Evolutionary conservation across 2,888 invertebrate genomes (phyloP).

Genomic region (Candidula unifasciata): DNA sequence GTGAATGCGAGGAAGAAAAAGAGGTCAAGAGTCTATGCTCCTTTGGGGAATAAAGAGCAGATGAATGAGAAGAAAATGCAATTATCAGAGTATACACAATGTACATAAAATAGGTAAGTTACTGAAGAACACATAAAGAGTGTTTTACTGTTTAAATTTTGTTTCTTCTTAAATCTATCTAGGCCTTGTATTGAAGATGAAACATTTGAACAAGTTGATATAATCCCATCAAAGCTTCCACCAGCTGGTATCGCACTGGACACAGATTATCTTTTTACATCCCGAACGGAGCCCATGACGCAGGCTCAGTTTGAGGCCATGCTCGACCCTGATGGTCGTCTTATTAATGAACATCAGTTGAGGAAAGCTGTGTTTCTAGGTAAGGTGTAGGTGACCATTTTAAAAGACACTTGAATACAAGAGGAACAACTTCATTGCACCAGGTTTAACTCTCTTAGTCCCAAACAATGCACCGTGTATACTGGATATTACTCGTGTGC

Average conservation of each 20-base stretch:
- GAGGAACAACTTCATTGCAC: too few relatives aligned
- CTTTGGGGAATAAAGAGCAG: too few relatives aligned
- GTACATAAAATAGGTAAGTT: not conserved
- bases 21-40: too few relatives aligned
- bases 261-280: constrained; percentile 58
- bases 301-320: constrained; percentile 64
- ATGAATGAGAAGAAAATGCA: too few relatives aligned
- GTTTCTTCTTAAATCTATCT: not conserved
- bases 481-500: too few relatives aligned
- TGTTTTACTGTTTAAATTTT: not conserved
- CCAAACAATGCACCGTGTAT: too few relatives aligned
- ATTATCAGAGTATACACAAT: too few relatives aligned
- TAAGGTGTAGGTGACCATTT: constrained; percentile 46
- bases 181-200: constrained; percentile 62
- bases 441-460: too few relatives aligned
- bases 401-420: not conserved
- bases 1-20: too few relatives aligned
- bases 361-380: constrained; percentile 74
- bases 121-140: not conserved
- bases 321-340: constrained; percentile 73
- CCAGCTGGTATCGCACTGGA: constrained; percentile 49
- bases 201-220: constrained; percentile 66
- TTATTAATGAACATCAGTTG: constrained; percentile 73
- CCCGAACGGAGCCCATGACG: constrained; percentile 63
- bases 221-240: constrained; percentile 46